Evolutionary conservation across 92 coral and sea anemone genomes (phyloP), one percentile per base, ranked within the genome.

Genomic region (Epizoanthus rinbou): DNA sequence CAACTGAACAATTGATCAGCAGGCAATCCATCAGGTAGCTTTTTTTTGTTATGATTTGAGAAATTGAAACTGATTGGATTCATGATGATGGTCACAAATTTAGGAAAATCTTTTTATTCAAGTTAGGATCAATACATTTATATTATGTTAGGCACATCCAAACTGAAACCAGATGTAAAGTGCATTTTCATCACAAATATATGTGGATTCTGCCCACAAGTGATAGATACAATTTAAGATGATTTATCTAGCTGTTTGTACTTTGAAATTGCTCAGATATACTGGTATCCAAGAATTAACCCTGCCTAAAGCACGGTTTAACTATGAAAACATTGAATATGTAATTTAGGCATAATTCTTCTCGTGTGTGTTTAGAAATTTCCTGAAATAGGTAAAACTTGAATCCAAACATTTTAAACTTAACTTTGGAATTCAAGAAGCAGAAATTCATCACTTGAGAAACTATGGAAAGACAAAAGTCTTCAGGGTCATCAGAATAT

Each of bases 1-100:
- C 63, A 57, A 57, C 21, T 11, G 57, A 69, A 31, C 75, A 39
- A 69, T 16, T 69, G 75, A 47, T 69, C 75, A 69, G 75, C 75
- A 69, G 75, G 75, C 75, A 69, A 69, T 69, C 75, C 57, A 69
- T 69, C 5, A 69, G 75, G 75, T 69, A 69, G 75, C 54, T 33
- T 69, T 69, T 69, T 21, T 69, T 57, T n/a, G 75, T 69, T 41
- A 69, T 41, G 75, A 69, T 69, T 69, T 39, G 57, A 69, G 47
- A 69, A 69, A 69, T 69, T 37, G 75, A 69, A 69, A 41, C 43
- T 69, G 75, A 69, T 31, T 69, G 75, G 47, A 69, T 69, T 56
- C 75, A 69, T 41, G 57, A 69, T 47, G 47, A 69, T 39, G 75
- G 43, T 43, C 73, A 68, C 43, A 39, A 68, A 35, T 25, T 68